Evolutionary conservation across 2,797 vertebrate genomes (phyloP).

Genomic region (Poeciliopsis gracilis): DNA sequence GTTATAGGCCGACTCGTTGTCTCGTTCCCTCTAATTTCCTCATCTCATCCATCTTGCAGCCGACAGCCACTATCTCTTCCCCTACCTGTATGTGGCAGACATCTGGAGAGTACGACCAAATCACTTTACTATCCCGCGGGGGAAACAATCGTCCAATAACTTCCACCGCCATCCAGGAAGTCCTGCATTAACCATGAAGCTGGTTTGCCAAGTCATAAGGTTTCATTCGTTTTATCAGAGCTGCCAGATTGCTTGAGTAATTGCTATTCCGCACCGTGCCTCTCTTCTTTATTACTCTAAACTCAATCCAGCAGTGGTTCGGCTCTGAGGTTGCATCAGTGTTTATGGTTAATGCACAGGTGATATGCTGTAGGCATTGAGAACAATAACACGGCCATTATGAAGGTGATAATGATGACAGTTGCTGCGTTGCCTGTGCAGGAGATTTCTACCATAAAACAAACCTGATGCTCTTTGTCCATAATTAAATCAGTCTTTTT

Average conservation of each 20-base stretch:
- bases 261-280: conserved; percentile 54
- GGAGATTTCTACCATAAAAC: conserved; percentile 17
- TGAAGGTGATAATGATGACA: conserved; percentile 29
- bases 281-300: conserved; percentile 60
- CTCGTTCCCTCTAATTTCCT: conserved; percentile 71
- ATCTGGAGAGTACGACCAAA: conserved; percentile 58
- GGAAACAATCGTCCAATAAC: conserved; percentile 58
- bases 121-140: conserved; percentile 56
- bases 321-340: conserved; percentile 21
- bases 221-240: conserved; percentile 64
- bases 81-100: conserved; percentile 41
- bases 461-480: conserved; percentile 26
- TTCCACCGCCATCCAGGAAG: conserved; percentile 61
- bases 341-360: conserved; percentile 43
- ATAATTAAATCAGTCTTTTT: conserved; percentile 42
- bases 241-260: conserved; percentile 64
- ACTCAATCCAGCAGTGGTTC: conserved; percentile 49
- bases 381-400: conserved; percentile 46
- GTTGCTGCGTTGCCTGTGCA: conserved; percentile 21
- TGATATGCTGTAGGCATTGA: conserved; percentile 28
- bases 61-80: conserved; percentile 66
- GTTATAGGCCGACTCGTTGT: conserved; percentile 40
- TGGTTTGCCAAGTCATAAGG: conserved; percentile 66
- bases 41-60: conserved; percentile 69
- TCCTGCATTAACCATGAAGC: conserved; percentile 71